These are phyloP conservation scores for Myrmecobius fasciatus DNA, from an alignment of 2,113 vertebrate species.

Conservation along the genomic window DNA sequence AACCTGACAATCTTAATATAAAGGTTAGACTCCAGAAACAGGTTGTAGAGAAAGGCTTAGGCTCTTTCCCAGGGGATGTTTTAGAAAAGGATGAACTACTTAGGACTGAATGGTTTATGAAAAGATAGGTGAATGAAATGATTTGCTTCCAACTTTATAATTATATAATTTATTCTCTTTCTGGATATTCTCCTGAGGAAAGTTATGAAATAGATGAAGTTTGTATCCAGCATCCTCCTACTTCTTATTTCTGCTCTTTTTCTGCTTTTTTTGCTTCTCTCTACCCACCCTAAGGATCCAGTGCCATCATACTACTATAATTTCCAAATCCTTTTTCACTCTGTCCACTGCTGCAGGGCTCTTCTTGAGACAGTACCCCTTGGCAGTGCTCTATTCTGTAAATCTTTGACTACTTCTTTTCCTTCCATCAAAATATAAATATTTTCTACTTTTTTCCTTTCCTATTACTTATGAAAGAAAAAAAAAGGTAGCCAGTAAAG, in stretches of 20 bases:
- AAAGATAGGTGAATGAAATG: neutral
- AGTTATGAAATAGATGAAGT: neutral
- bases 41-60: neutral
- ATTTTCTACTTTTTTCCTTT: neutral
- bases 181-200: neutral
- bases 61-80: constrained; percentile 46
- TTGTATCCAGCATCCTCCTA: neutral
- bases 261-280: neutral
- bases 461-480: neutral
- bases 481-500: neutral
- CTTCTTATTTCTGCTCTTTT: neutral
- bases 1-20: constrained; percentile 69
- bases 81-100: constrained; percentile 13
- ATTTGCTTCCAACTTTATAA: neutral
- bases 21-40: constrained; percentile 63
- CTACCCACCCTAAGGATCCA: neutral
- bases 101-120: neutral
- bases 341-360: neutral
- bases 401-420: neutral
- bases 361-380: neutral
- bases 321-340: neutral
- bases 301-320: neutral
- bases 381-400: neutral
- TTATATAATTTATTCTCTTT: neutral
- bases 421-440: neutral